A percentile compares a stretch with the other conserved stretches of the same genome.
Conservation (phyloP, 2,113 vertebrate genomes). For the Sporophila hypoxantha region DNA sequence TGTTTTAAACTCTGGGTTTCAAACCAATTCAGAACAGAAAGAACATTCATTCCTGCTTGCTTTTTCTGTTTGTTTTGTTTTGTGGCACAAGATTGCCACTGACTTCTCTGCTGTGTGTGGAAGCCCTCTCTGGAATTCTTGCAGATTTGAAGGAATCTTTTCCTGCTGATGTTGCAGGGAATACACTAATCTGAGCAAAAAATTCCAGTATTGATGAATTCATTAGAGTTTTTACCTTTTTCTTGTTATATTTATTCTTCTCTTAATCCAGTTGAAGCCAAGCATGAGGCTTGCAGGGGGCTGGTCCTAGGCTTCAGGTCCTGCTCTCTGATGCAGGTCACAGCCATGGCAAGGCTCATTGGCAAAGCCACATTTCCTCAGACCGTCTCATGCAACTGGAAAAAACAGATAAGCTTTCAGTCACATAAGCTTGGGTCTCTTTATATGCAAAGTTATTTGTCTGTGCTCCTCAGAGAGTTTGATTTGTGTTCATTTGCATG, state of each 20-base stretch:
- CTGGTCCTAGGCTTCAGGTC: background rate
- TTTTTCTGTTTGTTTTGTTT: background rate
- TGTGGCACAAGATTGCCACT: background rate
- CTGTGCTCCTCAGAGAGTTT: background rate
- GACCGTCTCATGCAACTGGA: background rate
- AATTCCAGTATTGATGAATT: background rate
- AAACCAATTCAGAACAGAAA: background rate
- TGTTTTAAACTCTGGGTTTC: background rate
- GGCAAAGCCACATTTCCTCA: background rate
- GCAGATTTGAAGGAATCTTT: background rate
- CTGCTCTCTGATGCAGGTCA: background rate
- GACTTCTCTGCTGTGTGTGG: fast-evolving
- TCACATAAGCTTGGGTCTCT: background rate
- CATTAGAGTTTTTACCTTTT: background rate
- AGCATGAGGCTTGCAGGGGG: background rate
- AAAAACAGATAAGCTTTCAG: background rate
- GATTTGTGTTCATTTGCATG: conserved; percentile 25
- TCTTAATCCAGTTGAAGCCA: background rate
- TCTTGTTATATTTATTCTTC: background rate
- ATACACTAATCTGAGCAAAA: background rate
- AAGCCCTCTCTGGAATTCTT: background rate
- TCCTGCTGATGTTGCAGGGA: background rate
- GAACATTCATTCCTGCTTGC: background rate
- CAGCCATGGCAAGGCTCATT: background rate
- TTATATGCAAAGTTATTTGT: background rate